A percentile compares a stretch with the other conserved stretches of the same genome.
phyloP scores from a whole-genome alignment of 2,113 vertebrate genomes.

The Lepus americanus region DNA sequence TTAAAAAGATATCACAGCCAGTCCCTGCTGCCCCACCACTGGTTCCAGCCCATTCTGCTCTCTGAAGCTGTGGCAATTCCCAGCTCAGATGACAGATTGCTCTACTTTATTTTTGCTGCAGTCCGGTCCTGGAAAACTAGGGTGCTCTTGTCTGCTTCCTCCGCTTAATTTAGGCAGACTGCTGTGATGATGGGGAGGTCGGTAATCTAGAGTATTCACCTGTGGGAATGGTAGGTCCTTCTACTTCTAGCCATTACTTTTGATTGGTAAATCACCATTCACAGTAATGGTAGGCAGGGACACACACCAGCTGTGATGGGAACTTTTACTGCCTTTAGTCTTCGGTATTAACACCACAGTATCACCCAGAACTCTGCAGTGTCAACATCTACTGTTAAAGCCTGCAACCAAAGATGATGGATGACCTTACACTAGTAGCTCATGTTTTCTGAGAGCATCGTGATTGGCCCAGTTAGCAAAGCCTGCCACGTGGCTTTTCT shows the following conservation, averaged over 20 bases:
- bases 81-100: neutral
- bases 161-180: neutral
- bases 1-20: neutral
- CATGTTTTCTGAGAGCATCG: neutral
- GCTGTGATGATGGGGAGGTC: neutral
- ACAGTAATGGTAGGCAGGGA: neutral
- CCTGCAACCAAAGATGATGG: neutral
- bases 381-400: neutral
- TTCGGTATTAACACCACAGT: neutral
- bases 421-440: neutral
- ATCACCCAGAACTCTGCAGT: neutral
- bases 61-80: neutral
- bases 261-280: neutral
- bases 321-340: neutral
- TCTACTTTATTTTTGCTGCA: neutral
- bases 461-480: neutral
- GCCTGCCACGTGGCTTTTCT: neutral
- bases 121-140: neutral
- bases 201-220: neutral
- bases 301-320: neutral
- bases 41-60: neutral
- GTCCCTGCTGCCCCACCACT: neutral
- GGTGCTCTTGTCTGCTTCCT: neutral
- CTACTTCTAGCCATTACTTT: neutral
- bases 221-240: neutral